Percentiles rank a stretch among this genome's conserved stretches.
phyloP scores from a whole-genome alignment of 2,797 vertebrate species.

The Chelon auratus region DNA sequence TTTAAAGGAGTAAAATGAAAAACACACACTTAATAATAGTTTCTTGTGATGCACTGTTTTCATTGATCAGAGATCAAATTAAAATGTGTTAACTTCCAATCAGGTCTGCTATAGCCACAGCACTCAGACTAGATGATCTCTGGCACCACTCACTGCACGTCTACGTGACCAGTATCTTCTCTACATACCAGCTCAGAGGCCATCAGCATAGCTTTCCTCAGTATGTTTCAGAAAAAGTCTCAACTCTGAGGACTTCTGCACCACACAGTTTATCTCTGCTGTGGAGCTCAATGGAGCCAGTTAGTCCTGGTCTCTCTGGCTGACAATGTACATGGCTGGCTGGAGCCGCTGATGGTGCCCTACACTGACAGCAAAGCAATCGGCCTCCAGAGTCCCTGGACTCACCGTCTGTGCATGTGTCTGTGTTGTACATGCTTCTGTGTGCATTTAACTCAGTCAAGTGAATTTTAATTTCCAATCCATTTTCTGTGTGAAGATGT shows the following conservation, averaged over 20 bases:
- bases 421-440: constrained; percentile 42
- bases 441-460: constrained; percentile 65
- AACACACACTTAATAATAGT: too few species aligned
- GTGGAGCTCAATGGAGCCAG: constrained; percentile 60
- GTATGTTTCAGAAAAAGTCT: constrained; percentile 37
- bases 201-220: constrained; percentile 24
- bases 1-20: too few species aligned
- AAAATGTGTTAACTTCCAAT: constrained; percentile 2
- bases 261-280: constrained; percentile 50
- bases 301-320: constrained; percentile 62
- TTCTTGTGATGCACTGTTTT: constrained; percentile 3
- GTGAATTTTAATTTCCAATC: constrained; percentile 63
- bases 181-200: constrained; percentile 18
- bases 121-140: constrained; percentile 5
- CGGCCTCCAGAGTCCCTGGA: constrained; percentile 62
- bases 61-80: constrained; percentile 12
- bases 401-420: constrained; percentile 45
- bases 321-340: constrained; percentile 68
- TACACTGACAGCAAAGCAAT: constrained; percentile 72
- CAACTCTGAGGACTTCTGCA: constrained; percentile 28
- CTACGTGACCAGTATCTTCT: constrained; percentile 9
- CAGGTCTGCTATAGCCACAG: neutral
- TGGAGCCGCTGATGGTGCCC: constrained; percentile 66
- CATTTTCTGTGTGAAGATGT: constrained; percentile 60
- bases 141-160: neutral